Percentiles rank a stretch among this genome's conserved stretches.
Evolutionary conservation across 1,140 invertebrate genomes (phyloP).

Genomic region (Nixonia krombeini): DNA sequence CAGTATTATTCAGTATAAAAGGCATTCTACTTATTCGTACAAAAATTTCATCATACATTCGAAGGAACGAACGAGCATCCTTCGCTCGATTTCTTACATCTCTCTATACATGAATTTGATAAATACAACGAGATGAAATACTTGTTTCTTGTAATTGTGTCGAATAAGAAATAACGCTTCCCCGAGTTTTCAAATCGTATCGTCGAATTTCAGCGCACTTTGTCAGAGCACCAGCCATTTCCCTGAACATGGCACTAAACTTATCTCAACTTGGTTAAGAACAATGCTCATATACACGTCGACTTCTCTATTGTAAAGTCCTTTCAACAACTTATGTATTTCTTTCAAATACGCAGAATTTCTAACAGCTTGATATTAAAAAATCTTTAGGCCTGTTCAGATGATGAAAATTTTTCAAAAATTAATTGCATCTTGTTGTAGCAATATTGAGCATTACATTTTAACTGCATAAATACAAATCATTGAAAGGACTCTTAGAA

Average conservation of each 20-base stretch:
- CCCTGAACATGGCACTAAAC: constrained; percentile 36
- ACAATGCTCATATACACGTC: not conserved
- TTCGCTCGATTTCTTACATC: constrained; percentile 35
- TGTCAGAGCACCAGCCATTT: constrained; percentile 18
- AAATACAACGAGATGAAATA: constrained; percentile 51
- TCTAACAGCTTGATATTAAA: no score
- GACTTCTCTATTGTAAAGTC: not conserved
- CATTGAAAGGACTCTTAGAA: not conserved
- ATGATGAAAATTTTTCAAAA: no score
- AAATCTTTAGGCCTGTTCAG: no score
- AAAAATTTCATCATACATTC: constrained; percentile 46
- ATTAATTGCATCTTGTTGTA: no score
- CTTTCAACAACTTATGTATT: constrained; percentile 5
- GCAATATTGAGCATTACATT: not conserved
- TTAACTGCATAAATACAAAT: not conserved
- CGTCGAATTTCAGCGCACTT: constrained; percentile 32
- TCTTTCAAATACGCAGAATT: no score
- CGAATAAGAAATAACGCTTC: constrained; percentile 40
- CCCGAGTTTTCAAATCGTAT: constrained; percentile 26
- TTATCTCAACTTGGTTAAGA: not conserved
- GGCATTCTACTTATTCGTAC: constrained; percentile 47
- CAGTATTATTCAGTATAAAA: constrained; percentile 51
- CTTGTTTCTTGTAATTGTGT: constrained; percentile 23
- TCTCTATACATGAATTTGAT: constrained; percentile 52
- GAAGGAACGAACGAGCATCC: constrained; percentile 38